Conservation (phyloP, 2,888 invertebrate genomes). For the Argyra leucocephala region DNA sequence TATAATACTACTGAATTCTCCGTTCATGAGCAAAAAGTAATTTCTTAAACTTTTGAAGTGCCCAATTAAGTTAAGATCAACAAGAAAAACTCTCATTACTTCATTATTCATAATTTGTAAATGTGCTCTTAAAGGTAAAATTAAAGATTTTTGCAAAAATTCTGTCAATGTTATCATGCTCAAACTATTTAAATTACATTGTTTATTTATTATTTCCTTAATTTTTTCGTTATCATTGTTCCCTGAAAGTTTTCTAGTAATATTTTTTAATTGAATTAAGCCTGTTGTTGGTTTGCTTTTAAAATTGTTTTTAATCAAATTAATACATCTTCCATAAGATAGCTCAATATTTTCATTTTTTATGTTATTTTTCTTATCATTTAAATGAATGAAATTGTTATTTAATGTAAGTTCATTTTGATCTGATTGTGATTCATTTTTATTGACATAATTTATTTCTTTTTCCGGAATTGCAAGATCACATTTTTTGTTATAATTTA, state of each 20-base stretch:
- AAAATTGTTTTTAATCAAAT: slow-evolving; percentile 30
- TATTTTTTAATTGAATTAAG: slow-evolving; percentile 27
- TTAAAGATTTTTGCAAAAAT: slow-evolving; percentile 57
- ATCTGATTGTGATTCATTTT: no score
- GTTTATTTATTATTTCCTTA: slow-evolving; percentile 22
- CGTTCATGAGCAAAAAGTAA: slow-evolving; percentile 70
- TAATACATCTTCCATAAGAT: slow-evolving; percentile 29
- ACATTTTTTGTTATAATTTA: slow-evolving; percentile 14
- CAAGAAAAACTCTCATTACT: slow-evolving; percentile 58
- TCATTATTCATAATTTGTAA: slow-evolving; percentile 62
- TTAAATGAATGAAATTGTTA: background rate
- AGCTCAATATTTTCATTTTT: slow-evolving; percentile 15
- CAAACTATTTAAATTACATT: slow-evolving; percentile 27
- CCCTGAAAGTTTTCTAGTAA: background rate
- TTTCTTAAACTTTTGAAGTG: slow-evolving; percentile 65
- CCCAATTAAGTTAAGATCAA: slow-evolving; percentile 52
- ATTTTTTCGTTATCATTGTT: slow-evolving; percentile 14
- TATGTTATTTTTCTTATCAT: background rate
- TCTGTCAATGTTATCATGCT: slow-evolving; percentile 44
- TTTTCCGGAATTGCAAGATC: slow-evolving; percentile 20
- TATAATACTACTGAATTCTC: slow-evolving; percentile 65
- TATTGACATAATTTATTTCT: slow-evolving; percentile 9
- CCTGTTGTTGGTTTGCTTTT: slow-evolving; percentile 28
- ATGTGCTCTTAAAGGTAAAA: slow-evolving; percentile 59
- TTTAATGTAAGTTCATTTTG: background rate